Evolutionary conservation across 1,140 invertebrate genomes (phyloP).

Genomic region (Spodoptera litura): DNA sequence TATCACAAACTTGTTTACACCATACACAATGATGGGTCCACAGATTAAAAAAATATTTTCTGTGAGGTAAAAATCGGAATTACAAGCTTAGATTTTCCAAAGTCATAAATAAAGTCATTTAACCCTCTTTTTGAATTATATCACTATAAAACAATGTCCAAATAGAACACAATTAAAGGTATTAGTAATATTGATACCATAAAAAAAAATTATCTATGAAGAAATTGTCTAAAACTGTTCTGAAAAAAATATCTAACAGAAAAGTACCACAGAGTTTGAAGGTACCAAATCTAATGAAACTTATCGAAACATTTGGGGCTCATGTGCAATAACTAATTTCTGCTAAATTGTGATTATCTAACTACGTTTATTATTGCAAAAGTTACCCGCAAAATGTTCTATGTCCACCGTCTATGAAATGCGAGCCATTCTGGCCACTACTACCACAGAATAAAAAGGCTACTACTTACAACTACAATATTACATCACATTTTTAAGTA

Average conservation of each 20-base stretch:
- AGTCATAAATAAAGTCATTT: too few species aligned
- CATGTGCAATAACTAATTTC: slow-evolving; percentile 41
- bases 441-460: slow-evolving; percentile 2
- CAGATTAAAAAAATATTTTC: too few species aligned
- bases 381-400: slow-evolving; percentile 55
- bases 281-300: too few species aligned
- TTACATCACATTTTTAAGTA: slow-evolving; percentile 72
- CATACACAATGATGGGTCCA: too few species aligned
- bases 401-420: slow-evolving; percentile 54
- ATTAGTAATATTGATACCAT: not conserved
- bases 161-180: not conserved
- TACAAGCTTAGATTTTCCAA: too few species aligned
- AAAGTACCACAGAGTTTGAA: not conserved
- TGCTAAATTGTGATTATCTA: slow-evolving; percentile 47
- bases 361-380: slow-evolving; percentile 56
- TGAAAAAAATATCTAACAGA: not conserved
- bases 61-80: too few species aligned
- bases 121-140: too few species aligned
- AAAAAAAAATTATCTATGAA: not conserved
- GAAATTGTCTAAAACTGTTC: too few species aligned
- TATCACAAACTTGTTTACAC: too few species aligned
- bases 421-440: slow-evolving; percentile 39
- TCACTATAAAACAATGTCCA: too few species aligned
- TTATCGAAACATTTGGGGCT: slow-evolving; percentile 18
- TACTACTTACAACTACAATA: slow-evolving; percentile 68